Base-by-base conservation (phyloP, 2,797 vertebrate species). In the Micromesistius poutassou region DNA sequence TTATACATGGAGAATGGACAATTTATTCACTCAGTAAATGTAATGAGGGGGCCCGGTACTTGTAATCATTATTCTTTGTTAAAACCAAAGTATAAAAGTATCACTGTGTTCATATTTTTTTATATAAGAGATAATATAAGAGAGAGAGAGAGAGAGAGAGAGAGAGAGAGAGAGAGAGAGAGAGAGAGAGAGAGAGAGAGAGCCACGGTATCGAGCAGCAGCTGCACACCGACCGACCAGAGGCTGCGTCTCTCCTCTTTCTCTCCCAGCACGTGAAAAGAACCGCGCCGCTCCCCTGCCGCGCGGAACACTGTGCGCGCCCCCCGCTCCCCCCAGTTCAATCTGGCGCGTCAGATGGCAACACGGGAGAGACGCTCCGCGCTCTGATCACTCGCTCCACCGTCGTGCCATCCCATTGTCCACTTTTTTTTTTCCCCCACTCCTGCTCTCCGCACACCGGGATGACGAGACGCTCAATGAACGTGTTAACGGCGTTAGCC, bases 291-390 rank as follows among this genome's bases (percentile, higher is more conserved):
- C 93, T 90, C 91, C 92, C 93, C 93, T 81, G 90, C 89, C 74
- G 93, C 88, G 94, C 86, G 72, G 82, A 91, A 90, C 92, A 83
- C 92, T 77, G 85, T 80, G 87, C 87, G 84, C 85, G 79, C 50
- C 76, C 84, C 82, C 74, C 82, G 46, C 76, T 82, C 82, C 74
- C 68, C 68, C 25, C 68, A 13, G 76, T 84, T 87, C 89, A 87
- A 85, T 87, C 90, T 90, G 90, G 85, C 86, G 78, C 86, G 84
- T 91, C 89, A 90, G 92, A 90, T 92, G 94, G 92, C 91, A 78
- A 82, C 55, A 76, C 89, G 86, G 83, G 50, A 78, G 89, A 91
- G 91, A 89, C 87, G 87, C 90, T 90, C 86, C 46, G 19, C 46
- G 42, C 8, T 75, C 22, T 25, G 16, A 80, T 83, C 83, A 72